Evolutionary conservation across 2,113 vertebrate species (phyloP).

Genomic region (Fukomys damarensis): DNA sequence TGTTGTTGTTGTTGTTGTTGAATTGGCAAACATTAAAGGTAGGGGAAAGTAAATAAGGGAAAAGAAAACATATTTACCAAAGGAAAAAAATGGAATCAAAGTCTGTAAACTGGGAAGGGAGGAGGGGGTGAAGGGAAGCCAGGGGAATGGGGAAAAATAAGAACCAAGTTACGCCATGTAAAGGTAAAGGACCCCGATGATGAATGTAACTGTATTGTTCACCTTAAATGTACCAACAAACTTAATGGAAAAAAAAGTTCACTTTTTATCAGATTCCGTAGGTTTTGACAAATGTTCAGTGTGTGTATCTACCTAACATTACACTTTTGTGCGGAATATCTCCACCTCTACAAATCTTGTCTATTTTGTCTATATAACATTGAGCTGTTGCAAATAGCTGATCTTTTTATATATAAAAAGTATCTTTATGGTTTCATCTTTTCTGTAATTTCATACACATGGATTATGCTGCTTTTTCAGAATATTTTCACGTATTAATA

Average conservation of each 20-base stretch:
- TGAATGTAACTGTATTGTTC: no score
- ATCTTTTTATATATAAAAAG: not conserved
- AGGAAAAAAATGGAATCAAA: no score
- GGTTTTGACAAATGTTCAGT: not conserved
- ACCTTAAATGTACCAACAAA: no score
- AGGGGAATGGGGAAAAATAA: no score
- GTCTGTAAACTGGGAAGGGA: no score
- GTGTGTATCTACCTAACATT: not conserved
- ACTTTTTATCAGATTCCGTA: not conserved
- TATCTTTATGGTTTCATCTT: not conserved
- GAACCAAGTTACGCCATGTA: no score
- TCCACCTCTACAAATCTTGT: not conserved
- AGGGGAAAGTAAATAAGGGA: no score
- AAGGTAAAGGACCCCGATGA: no score
- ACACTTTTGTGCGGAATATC: not conserved
- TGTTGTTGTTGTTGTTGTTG: not conserved
- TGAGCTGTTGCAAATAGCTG: not conserved
- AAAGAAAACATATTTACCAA: no score
- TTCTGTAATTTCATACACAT: not conserved
- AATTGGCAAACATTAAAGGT: not conserved
- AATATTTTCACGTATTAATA: not conserved
- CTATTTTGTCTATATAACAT: not conserved
- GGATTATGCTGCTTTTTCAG: not conserved
- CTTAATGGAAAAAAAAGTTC: no score
- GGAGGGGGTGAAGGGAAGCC: no score